Conservation (phyloP, 2,797 vertebrate species). For the Paratrypauchen microcephalus region DNA sequence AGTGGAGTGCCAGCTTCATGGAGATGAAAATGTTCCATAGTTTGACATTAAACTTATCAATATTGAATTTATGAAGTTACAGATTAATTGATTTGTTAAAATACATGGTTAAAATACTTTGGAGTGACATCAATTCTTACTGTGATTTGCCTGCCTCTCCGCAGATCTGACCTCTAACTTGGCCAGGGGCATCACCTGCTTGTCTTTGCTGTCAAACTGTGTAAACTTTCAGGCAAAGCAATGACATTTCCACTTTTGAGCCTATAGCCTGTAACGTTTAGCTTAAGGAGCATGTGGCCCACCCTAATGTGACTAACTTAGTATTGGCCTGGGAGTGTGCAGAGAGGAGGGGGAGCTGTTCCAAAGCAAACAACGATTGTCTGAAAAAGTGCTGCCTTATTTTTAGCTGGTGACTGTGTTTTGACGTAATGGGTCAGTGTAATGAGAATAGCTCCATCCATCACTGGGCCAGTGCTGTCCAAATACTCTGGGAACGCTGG, state of each 20-base stretch:
- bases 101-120: too few relatives aligned
- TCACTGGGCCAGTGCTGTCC: constrained; percentile 52
- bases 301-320: constrained; percentile 45
- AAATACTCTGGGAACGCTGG: constrained; percentile 64
- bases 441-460: constrained; percentile 73
- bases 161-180: background rate
- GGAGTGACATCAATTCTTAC: too few relatives aligned
- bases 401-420: constrained; percentile 71
- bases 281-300: constrained; percentile 29
- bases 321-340: constrained; percentile 4
- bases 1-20: too few relatives aligned
- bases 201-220: too few relatives aligned
- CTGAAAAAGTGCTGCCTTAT: constrained; percentile 66
- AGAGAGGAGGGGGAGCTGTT: constrained; percentile 17
- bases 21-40: too few relatives aligned
- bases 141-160: background rate
- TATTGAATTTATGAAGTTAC: too few relatives aligned
- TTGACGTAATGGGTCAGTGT: constrained; percentile 64
- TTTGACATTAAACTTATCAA: too few relatives aligned
- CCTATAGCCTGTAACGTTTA: constrained; percentile 12
- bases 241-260: background rate
- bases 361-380: constrained; percentile 69
- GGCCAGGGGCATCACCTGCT: too few relatives aligned
- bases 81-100: too few relatives aligned
- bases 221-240: too few relatives aligned